phyloP scores from a whole-genome alignment of 2,797 vertebrate species.

The Microtus californicus region DNA sequence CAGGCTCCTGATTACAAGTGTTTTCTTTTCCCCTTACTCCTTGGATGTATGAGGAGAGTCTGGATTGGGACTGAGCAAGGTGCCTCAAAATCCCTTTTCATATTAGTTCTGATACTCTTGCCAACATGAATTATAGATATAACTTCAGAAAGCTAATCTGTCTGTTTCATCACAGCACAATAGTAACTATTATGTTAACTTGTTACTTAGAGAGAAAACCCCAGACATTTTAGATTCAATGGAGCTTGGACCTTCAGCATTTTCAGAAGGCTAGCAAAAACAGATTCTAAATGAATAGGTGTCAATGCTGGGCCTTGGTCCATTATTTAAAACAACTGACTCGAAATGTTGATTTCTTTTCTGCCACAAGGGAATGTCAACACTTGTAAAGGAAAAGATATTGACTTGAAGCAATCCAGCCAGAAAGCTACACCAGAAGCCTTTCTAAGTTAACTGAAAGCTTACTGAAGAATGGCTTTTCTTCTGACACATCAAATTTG shows the following conservation, averaged over 20 bases:
- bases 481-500: slow-evolving; percentile 78
- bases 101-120: slow-evolving; percentile 72
- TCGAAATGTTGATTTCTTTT: slow-evolving; percentile 74
- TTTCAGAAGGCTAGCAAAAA: slow-evolving; percentile 64
- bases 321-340: slow-evolving; percentile 75
- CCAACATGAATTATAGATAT: slow-evolving; percentile 76
- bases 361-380: slow-evolving; percentile 58
- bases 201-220: slow-evolving; percentile 24
- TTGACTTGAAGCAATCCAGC: slow-evolving; percentile 78
- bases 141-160: slow-evolving; percentile 73
- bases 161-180: slow-evolving; percentile 76
- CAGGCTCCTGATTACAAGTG: slow-evolving; percentile 73
- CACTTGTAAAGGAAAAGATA: slow-evolving; percentile 65
- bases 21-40: slow-evolving; percentile 43
- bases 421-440: slow-evolving; percentile 81
- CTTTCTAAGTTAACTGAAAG: slow-evolving; percentile 76
- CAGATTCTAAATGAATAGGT: slow-evolving; percentile 74
- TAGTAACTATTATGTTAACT: slow-evolving; percentile 81
- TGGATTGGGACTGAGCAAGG: slow-evolving; percentile 43
- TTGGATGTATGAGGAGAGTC: slow-evolving; percentile 44
- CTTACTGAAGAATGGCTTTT: slow-evolving; percentile 76
- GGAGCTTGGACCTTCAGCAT: slow-evolving; percentile 60
- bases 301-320: slow-evolving; percentile 56
- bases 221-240: slow-evolving; percentile 78
- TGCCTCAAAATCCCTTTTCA: slow-evolving; percentile 38